phyloP scores from a whole-genome alignment of 1,140 invertebrate genomes.

The Zaprionus taronus region DNA sequence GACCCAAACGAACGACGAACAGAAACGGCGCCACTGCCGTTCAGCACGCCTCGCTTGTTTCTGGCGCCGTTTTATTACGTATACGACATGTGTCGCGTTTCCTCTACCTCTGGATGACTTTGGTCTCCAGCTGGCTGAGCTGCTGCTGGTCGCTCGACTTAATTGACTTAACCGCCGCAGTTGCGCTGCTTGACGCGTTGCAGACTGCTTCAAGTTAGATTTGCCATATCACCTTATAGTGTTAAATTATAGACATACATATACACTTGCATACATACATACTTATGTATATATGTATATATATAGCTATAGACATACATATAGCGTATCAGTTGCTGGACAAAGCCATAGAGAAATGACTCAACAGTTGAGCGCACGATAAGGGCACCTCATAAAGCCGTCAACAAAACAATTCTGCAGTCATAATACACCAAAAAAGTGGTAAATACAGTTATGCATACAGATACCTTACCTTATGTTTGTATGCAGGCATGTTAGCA shows the following conservation, averaged over 20 bases:
- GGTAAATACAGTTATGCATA: slow-evolving; percentile 29
- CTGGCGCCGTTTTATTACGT: slow-evolving; percentile 61
- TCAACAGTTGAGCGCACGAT: slow-evolving; percentile 70
- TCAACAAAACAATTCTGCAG: background rate
- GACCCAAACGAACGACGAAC: slow-evolving; percentile 1
- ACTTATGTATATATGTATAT: background rate
- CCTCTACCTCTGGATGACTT: background rate
- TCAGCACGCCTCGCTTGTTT: slow-evolving; percentile 27
- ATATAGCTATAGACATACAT: slow-evolving; percentile 1
- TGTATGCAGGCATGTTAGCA: slow-evolving; percentile 5
- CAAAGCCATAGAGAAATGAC: slow-evolving; percentile 34
- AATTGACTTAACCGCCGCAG: slow-evolving; percentile 41
- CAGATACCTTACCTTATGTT: background rate
- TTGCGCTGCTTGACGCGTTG: background rate
- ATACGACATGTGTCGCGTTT: slow-evolving; percentile 48
- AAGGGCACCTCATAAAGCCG: slow-evolving; percentile 43
- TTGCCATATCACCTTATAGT: slow-evolving; percentile 26
- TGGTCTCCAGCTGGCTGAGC: slow-evolving; percentile 33
- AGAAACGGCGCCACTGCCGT: background rate
- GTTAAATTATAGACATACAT: slow-evolving; percentile 3
- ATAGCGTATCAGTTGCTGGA: slow-evolving; percentile 8
- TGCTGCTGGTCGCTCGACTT: slow-evolving; percentile 29
- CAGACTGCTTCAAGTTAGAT: slow-evolving; percentile 6
- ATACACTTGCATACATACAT: slow-evolving; percentile 9
- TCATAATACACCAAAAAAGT: slow-evolving; percentile 33